Conservation (phyloP, 2,113 vertebrate species). For the Microcebus lehilahytsara region DNA sequence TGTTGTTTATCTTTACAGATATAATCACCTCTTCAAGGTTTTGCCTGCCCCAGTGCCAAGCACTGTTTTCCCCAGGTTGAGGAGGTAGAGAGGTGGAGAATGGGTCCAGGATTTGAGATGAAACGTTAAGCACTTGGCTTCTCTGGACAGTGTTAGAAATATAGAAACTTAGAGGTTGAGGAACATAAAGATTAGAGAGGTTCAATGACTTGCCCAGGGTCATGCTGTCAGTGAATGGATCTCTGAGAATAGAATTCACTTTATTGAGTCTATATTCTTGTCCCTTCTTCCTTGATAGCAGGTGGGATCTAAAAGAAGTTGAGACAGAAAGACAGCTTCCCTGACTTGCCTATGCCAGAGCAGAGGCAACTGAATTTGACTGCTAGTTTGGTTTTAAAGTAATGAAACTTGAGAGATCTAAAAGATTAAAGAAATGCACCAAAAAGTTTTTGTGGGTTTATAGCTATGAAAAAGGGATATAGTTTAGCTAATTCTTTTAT, state of each 20-base stretch:
- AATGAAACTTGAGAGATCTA: slow-evolving; percentile 32
- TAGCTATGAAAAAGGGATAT: background rate
- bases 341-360: background rate
- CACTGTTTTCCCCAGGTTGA: background rate
- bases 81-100: background rate
- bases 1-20: background rate
- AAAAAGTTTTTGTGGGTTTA: background rate
- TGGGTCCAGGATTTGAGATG: background rate
- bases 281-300: background rate
- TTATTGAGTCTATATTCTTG: slow-evolving; percentile 7
- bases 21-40: background rate
- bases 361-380: background rate
- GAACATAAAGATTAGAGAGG: background rate
- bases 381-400: slow-evolving; percentile 15
- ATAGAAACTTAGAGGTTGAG: background rate
- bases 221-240: background rate
- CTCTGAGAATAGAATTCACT: background rate
- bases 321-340: background rate
- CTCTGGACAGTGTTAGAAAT: background rate
- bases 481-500: slow-evolving; percentile 26
- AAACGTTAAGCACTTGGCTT: slow-evolving; percentile 5
- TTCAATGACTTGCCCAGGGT: background rate
- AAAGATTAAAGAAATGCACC: slow-evolving; percentile 6
- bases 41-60: background rate
- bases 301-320: background rate